A percentile compares a stretch with the other conserved stretches of the same genome.
phyloP scores from a whole-genome alignment of 2,888 invertebrate genomes.

The Mesoligia furuncula region DNA sequence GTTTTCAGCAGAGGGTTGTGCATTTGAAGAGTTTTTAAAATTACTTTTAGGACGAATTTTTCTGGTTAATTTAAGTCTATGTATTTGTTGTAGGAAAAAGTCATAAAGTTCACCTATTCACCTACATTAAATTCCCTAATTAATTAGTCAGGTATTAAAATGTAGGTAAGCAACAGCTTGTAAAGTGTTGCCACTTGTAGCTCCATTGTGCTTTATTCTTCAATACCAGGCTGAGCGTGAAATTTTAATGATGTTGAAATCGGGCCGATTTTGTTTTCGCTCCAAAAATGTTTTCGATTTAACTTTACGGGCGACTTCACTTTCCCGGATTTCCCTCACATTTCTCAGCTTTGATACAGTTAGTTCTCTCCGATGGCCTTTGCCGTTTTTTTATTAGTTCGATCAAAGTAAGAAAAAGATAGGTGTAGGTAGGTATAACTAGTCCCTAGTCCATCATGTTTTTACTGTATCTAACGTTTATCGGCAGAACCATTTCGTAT shows the following conservation, averaged over 20 bases:
- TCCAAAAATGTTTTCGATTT: constrained; percentile 58
- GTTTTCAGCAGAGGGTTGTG: too few species aligned
- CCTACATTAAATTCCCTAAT: background rate
- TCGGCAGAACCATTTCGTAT: background rate
- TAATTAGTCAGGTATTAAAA: constrained; percentile 16
- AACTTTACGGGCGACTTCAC: constrained; percentile 51
- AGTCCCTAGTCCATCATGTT: too few species aligned
- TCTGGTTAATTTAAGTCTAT: background rate
- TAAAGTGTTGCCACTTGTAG: constrained; percentile 37
- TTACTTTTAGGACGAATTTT: background rate
- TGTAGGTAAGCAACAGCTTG: constrained; percentile 20
- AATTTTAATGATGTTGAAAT: constrained; percentile 72
- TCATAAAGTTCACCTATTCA: background rate
- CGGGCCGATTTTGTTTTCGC: constrained; percentile 65
- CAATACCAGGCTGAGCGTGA: constrained; percentile 63
- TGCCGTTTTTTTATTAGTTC: constrained; percentile 5
- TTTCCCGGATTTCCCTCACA: constrained; percentile 32
- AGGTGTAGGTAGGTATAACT: background rate
- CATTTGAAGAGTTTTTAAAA: background rate
- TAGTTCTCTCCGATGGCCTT: constrained; percentile 12
- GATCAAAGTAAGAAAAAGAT: constrained; percentile 7
- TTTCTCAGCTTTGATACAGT: constrained; percentile 44
- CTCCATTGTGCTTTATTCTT: constrained; percentile 56
- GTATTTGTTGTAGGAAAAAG: too few species aligned
- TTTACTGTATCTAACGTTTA: background rate